Evolutionary conservation across 2,888 invertebrate species (phyloP).

Genomic region (Syritta pipiens): DNA sequence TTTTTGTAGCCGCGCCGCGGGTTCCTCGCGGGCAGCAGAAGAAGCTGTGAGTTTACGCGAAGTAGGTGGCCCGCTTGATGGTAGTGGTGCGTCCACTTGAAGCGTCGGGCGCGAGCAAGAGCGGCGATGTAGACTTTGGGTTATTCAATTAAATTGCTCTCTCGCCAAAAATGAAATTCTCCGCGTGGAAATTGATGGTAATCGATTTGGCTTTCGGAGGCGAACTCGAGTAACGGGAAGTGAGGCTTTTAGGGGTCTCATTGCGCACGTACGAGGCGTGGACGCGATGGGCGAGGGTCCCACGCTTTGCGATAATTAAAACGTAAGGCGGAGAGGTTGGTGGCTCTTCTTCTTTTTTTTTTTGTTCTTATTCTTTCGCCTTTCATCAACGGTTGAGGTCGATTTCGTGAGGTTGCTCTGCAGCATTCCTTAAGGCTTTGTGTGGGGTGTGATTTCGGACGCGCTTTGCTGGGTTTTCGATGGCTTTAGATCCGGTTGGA

Average conservation of each 20-base stretch:
- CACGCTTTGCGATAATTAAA: constrained; percentile 48
- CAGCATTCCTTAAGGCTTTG: too few species aligned
- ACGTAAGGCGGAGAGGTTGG: background rate
- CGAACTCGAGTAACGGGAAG: background rate
- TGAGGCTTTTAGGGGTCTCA: background rate
- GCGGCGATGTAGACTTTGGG: constrained; percentile 52
- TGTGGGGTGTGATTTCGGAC: too few species aligned
- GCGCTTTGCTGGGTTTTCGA: too few species aligned
- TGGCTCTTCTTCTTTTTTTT: background rate
- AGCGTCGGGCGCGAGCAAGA: too few species aligned
- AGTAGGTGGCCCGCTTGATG: constrained; percentile 62
- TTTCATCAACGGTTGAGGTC: too few species aligned
- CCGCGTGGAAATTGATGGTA: constrained; percentile 58
- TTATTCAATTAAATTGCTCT: constrained; percentile 61
- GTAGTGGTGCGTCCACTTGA: constrained; percentile 45
- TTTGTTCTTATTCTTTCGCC: too few species aligned
- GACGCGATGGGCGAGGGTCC: constrained; percentile 12
- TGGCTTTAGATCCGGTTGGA: too few species aligned
- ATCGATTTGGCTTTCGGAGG: constrained; percentile 43
- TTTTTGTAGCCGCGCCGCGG: background rate
- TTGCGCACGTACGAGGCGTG: background rate
- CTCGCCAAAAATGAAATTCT: constrained; percentile 44
- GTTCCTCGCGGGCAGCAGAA: constrained; percentile 4
- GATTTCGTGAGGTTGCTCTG: too few species aligned
- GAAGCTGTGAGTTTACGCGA: constrained; percentile 59